These are phyloP conservation scores for Nibea coibor DNA, from an alignment of 2,113 vertebrate species.

Conservation along the genomic window DNA sequence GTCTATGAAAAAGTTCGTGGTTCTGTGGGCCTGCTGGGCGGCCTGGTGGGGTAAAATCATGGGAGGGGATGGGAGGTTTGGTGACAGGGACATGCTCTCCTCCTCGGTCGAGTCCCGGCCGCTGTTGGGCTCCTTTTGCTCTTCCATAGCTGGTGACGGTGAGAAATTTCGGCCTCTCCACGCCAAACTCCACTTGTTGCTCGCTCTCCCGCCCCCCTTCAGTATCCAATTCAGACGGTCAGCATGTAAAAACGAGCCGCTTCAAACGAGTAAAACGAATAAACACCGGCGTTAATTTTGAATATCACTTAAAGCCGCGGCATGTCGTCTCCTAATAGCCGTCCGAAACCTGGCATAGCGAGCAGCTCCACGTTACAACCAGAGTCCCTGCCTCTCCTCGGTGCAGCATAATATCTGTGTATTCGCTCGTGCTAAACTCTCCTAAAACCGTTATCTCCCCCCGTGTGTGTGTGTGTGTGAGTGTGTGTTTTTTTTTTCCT, in stretches of 20 bases:
- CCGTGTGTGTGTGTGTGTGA: neutral
- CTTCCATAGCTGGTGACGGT: constrained; percentile 84
- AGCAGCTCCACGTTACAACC: constrained; percentile 82
- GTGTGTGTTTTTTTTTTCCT: constrained; percentile 18
- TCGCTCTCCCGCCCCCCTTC: constrained; percentile 57
- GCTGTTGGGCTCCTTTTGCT: constrained; percentile 83
- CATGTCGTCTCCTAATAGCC: constrained; percentile 63
- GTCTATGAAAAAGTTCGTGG: constrained; percentile 97
- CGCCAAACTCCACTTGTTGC: constrained; percentile 86
- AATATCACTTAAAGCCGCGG: constrained; percentile 57
- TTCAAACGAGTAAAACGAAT: neutral
- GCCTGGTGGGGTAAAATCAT: constrained; percentile 85
- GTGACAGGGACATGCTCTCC: constrained; percentile 89
- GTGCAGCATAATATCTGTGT: constrained; percentile 86
- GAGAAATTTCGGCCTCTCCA: constrained; percentile 74
- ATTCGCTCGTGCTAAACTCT: constrained; percentile 89
- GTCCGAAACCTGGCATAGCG: constrained; percentile 78
- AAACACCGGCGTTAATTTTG: constrained; percentile 41
- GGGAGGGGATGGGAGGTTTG: constrained; percentile 85
- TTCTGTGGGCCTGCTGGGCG: constrained; percentile 89
- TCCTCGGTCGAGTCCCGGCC: constrained; percentile 88
- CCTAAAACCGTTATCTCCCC: constrained; percentile 84
- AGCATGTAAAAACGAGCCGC: constrained; percentile 61
- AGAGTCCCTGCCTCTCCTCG: constrained; percentile 77
- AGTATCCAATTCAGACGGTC: constrained; percentile 73